Percentiles rank a stretch among this genome's conserved stretches.
These are phyloP conservation scores for Myopa testacea DNA, from an alignment of 2,888 invertebrate genomes.

Conservation along the genomic window DNA sequence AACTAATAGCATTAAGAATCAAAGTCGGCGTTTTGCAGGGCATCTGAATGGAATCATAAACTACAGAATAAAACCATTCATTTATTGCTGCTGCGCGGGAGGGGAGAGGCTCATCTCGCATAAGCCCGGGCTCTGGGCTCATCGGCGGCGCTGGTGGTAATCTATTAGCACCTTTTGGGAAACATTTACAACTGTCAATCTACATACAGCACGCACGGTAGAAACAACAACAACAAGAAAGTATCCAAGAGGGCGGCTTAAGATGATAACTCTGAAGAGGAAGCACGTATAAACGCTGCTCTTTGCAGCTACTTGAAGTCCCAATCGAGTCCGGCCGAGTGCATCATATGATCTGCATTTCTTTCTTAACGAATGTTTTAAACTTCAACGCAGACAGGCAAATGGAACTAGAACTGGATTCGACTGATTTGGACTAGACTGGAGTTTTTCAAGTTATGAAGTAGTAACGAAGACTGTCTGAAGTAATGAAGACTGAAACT, in stretches of 20 bases:
- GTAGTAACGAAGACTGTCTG: too few relatives aligned
- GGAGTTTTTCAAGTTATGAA: too few relatives aligned
- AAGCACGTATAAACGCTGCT: background rate
- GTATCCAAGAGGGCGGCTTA: background rate
- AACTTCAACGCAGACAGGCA: too few relatives aligned
- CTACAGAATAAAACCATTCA: constrained; percentile 11
- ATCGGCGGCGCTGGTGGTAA: constrained; percentile 34
- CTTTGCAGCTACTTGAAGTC: background rate
- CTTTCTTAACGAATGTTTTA: too few relatives aligned
- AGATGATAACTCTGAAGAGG: background rate
- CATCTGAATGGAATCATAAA: constrained; percentile 28
- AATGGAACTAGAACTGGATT: too few relatives aligned
- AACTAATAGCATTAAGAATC: constrained; percentile 22
- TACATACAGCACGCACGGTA: constrained; percentile 16
- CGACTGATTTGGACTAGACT: too few relatives aligned
- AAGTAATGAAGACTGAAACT: too few relatives aligned
- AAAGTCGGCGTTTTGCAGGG: constrained; percentile 30
- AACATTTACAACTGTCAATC: constrained; percentile 39
- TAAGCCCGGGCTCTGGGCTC: background rate
- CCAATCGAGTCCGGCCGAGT: too few relatives aligned
- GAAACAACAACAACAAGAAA: background rate
- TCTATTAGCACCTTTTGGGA: constrained; percentile 38
- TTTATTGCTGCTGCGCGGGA: constrained; percentile 8
- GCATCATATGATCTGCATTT: too few relatives aligned
- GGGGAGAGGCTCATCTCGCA: background rate